A percentile compares a stretch with the other conserved stretches of the same genome.
Conservation (phyloP, 2,797 vertebrate species). For the Melanotaenia pygmaea region DNA sequence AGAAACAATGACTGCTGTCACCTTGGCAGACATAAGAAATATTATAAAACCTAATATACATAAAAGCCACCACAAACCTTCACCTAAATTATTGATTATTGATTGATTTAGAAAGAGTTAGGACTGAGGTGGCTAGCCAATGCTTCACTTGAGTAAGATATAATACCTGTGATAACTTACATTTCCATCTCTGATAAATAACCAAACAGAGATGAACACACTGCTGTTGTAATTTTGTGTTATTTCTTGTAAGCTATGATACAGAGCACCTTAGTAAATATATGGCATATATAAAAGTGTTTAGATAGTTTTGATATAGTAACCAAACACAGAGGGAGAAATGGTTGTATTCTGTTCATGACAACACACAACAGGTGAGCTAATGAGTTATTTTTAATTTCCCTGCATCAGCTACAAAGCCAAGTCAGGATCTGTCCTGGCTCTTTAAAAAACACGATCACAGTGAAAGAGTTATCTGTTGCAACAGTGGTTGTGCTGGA, state of each 20-base stretch:
- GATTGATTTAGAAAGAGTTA: neutral
- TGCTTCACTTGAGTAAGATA: neutral
- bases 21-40: neutral
- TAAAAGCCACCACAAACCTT: neutral
- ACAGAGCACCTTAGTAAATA: neutral
- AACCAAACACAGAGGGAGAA: neutral
- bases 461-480: neutral
- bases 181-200: neutral
- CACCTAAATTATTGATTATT: neutral
- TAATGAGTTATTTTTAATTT: neutral
- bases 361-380: neutral
- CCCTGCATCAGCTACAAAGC: neutral
- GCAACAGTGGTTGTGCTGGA: no score
- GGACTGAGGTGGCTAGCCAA: neutral
- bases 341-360: neutral
- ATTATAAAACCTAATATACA: neutral
- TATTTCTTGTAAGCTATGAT: neutral
- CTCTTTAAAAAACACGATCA: neutral
- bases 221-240: neutral
- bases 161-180: no score
- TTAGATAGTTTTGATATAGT: no score
- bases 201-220: neutral
- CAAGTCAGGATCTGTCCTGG: neutral
- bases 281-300: neutral
- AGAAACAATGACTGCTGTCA: neutral